These are phyloP conservation scores for Ibidorhyncha struthersii DNA, from an alignment of 2,113 vertebrate genomes.

Conservation along the genomic window DNA sequence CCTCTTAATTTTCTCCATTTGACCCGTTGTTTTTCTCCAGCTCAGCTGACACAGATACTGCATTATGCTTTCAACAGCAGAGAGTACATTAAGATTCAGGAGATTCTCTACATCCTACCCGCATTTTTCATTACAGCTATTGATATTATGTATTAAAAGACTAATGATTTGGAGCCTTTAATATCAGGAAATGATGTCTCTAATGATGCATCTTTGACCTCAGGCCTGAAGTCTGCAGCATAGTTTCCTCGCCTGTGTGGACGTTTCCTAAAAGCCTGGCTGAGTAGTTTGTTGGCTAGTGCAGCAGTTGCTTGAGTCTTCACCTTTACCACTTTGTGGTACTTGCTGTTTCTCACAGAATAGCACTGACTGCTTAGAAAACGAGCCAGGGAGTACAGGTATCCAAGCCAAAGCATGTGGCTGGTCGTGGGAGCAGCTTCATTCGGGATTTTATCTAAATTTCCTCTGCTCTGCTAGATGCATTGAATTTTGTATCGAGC, in stretches of 20 bases:
- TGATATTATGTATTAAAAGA: constrained; percentile 64
- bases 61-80: background rate
- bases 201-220: constrained; percentile 59
- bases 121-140: constrained; percentile 55
- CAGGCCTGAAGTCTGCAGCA: background rate
- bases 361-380: background rate
- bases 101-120: background rate
- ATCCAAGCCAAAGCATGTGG: background rate
- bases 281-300: background rate
- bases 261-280: constrained; percentile 23
- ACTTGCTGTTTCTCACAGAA: background rate
- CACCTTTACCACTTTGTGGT: background rate
- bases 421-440: background rate
- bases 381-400: background rate
- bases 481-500: background rate
- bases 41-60: background rate
- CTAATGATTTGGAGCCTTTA: constrained; percentile 53
- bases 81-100: constrained; percentile 46
- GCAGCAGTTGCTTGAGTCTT: background rate
- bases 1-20: constrained; percentile 16
- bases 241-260: background rate
- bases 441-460: background rate
- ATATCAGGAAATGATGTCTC: constrained; percentile 51
- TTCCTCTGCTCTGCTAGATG: background rate
- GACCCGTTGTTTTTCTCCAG: constrained; percentile 7